Evolutionary conservation across 2,113 vertebrate genomes (phyloP).

Genomic region (Callopanchax toddi): DNA sequence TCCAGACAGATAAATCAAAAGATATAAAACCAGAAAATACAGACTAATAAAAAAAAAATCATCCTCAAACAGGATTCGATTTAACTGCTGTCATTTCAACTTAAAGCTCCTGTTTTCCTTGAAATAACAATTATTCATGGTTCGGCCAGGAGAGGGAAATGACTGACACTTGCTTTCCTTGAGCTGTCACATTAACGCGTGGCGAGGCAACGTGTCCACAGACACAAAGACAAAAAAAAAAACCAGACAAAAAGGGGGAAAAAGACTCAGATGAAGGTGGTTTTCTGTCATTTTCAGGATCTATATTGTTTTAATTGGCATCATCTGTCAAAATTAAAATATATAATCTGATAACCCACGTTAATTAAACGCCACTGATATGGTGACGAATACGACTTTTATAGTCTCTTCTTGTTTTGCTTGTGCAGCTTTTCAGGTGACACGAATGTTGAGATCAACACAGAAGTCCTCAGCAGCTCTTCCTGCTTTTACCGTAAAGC

Average conservation of each 20-base stretch:
- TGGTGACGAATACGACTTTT: constrained; percentile 2
- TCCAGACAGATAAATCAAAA: constrained; percentile 18
- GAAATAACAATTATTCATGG: constrained; percentile 66
- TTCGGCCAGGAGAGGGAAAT: constrained; percentile 50
- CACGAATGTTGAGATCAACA: constrained; percentile 14
- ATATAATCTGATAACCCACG: constrained; percentile 20
- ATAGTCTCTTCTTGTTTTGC: neutral
- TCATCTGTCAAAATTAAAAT: neutral
- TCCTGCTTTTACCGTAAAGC: constrained; percentile 36
- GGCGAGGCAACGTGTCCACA: constrained; percentile 32
- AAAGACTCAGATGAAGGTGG: constrained; percentile 1
- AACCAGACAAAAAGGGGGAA: constrained; percentile 13
- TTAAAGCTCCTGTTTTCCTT: constrained; percentile 38
- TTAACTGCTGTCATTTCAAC: constrained; percentile 58
- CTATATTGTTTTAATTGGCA: too few relatives aligned
- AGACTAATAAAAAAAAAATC: constrained; percentile 25
- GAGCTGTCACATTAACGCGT: constrained; percentile 70
- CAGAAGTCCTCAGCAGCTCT: constrained; percentile 1
- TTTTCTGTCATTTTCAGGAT: too few relatives aligned
- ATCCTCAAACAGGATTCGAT: constrained; percentile 50
- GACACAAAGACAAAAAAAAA: constrained; percentile 34
- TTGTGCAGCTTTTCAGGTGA: constrained; percentile 11
- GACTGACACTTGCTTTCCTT: constrained; percentile 63
- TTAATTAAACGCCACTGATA: constrained; percentile 5
- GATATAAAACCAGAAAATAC: constrained; percentile 19